Percentiles rank a stretch among this genome's conserved stretches.
phyloP scores from a whole-genome alignment of 2,113 vertebrate species.

The Marcusenius ussheri region DNA sequence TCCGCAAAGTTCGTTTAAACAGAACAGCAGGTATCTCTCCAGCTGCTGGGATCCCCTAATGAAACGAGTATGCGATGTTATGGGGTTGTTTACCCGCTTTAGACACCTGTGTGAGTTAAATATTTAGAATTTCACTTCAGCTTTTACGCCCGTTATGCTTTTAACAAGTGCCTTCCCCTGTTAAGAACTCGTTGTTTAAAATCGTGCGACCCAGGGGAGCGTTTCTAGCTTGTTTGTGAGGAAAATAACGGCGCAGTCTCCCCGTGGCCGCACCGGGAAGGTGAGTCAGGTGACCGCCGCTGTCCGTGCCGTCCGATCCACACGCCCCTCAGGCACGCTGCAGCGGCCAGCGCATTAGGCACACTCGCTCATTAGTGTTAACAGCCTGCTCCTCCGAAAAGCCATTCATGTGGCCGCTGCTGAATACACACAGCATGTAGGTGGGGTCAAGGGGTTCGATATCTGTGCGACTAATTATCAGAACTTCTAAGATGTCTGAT shows the following conservation, averaged over 20 bases:
- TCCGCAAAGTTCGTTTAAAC: conserved; percentile 35
- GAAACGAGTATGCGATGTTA: not conserved
- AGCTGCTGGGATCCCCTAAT: not conserved
- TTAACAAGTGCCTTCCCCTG: not conserved
- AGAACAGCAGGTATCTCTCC: conserved; percentile 38
- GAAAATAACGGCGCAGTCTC: not conserved
- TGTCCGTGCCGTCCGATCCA: not conserved
- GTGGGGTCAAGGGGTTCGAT: not conserved
- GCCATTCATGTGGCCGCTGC: not conserved
- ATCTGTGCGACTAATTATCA: not conserved
- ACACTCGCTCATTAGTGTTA: not conserved
- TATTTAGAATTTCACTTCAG: not conserved
- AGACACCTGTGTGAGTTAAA: conserved; percentile 4
- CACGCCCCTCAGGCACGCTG: not conserved
- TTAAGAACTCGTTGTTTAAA: not conserved
- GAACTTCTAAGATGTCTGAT: not conserved
- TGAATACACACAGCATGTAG: not conserved
- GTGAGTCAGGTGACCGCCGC: not conserved
- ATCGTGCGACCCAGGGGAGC: not conserved
- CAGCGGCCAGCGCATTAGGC: not conserved
- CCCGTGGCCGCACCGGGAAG: not conserved
- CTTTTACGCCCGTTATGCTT: not conserved
- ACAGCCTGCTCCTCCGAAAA: not conserved
- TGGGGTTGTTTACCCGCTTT: not conserved
- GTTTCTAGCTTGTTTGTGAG: not conserved